Evolutionary conservation across 2,888 invertebrate species (phyloP), one percentile per base, ranked within the genome.

Genomic region (Listrodromus nycthemerus): DNA sequence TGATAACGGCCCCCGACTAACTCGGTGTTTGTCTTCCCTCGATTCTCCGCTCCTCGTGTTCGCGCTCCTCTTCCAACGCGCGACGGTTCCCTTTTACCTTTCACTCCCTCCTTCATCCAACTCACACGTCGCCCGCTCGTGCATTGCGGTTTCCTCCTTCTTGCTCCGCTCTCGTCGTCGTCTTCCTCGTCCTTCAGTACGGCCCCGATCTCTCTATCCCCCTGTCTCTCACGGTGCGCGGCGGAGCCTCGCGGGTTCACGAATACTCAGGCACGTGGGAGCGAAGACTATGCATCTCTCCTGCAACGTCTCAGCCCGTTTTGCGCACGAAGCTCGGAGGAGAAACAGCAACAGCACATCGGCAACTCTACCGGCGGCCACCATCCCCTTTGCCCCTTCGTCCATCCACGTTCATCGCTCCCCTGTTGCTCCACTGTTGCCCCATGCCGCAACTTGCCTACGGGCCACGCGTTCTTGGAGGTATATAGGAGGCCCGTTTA

Each of bases 401-500:
- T 41, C 61, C 63, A 74, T 78, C 73, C 21, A 41, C 30, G 45
- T 16, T 41, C 52, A 67, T 76, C 69, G 66, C 74, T 73, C 58
- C 85, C 69, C 69, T 85, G 82, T 77, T 84, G 69, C 75, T 81
- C 61, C 71, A 58, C 73, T 65, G 45, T 58, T 58, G 61, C 48
- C 30, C 61, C 78, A 55, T 55, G 71, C 77, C 70, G 30, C 76
- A 58, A 61, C 70, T 63, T 67, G 16, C 70, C 67, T 71, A 74
- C 67, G 65, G 69, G 55, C 61, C 52, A 67, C 63, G 67, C 69
- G 48, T 74, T 52, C 50, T 74, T 82, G 45, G 66, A 67, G 85
- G 85, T 87, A 87, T 87, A 87, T 86, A 87, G 86, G 83, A 82
- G 84, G 73, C 80, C 58, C 69, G 71, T 63, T 75, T 80, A 73